Percentiles rank a stretch among this genome's conserved stretches.
Evolutionary conservation across 2,113 vertebrate species (phyloP).

Genomic region (Malurus melanocephalus): DNA sequence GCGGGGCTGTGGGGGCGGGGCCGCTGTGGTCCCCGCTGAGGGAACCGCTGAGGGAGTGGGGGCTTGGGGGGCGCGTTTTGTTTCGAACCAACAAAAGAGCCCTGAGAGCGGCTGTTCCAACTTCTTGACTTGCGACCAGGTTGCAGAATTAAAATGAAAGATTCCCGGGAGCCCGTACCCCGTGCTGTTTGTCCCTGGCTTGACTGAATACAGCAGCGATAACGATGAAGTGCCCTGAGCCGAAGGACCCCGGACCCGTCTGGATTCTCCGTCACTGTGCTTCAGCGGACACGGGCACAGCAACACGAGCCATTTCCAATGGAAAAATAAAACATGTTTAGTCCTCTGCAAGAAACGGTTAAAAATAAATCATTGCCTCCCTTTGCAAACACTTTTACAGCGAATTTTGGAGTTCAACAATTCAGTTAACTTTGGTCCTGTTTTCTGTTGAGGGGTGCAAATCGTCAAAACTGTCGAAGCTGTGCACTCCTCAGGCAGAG

Average conservation of each 20-base stretch:
- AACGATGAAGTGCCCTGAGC: rapidly evolving
- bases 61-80: rapidly evolving
- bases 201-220: background rate
- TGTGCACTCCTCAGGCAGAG: background rate
- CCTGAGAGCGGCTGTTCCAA: rapidly evolving
- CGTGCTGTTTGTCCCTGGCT: no score
- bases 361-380: background rate
- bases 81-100: rapidly evolving
- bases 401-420: background rate
- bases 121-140: rapidly evolving
- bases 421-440: background rate
- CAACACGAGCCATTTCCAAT: background rate
- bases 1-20: no score
- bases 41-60: background rate
- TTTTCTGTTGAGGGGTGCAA: background rate
- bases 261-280: rapidly evolving
- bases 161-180: rapidly evolving
- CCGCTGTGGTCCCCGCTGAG: no score
- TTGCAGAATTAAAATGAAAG: background rate
- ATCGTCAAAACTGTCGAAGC: rapidly evolving
- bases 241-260: rapidly evolving
- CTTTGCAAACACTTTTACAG: background rate
- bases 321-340: rapidly evolving
- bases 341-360: background rate
- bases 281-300: rapidly evolving